These are phyloP conservation scores for Sus scrofa DNA, from an alignment of 2,113 vertebrate species.

Conservation along the genomic window T2T-Sscrofa CM000816.6:100171001-100171500, in stretches of 20 bases:
- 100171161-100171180: not conserved
- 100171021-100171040: not conserved
- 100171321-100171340: not conserved
- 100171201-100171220: not conserved
- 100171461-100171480: not conserved
- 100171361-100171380: not conserved
- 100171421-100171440: not conserved
- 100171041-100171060: not conserved
- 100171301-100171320: not conserved
- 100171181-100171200: not conserved
- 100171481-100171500: not conserved
- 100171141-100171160: not conserved
- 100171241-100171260: not conserved
- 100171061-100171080: not conserved
- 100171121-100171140: not conserved
- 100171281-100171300: not conserved
- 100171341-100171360: not conserved
- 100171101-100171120: not conserved
- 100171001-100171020: not conserved
- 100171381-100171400: not conserved
- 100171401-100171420: not conserved
- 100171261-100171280: not conserved
- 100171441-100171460: not conserved
- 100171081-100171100: slow-evolving; percentile 15
- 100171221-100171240: not conserved